Conservation (phyloP, 2,888 invertebrate genomes). For the Zhuqinia jingwanae region DNA sequence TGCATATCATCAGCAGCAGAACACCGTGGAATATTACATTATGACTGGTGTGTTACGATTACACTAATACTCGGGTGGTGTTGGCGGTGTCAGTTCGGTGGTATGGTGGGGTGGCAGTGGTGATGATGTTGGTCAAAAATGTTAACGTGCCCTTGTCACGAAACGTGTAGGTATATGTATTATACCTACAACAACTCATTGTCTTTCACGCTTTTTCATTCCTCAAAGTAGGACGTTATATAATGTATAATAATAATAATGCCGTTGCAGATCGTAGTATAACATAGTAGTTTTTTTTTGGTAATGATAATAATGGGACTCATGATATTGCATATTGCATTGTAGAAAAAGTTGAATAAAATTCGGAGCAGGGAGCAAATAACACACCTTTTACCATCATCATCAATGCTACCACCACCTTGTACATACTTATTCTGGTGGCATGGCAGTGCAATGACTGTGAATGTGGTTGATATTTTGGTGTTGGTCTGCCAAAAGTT, state of each 20-base stretch:
- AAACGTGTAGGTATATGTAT: no score
- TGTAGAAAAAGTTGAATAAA: not conserved
- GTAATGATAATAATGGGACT: not conserved
- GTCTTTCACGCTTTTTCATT: not conserved
- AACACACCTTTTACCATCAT: not conserved
- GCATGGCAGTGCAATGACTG: no score
- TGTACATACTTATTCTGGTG: not conserved
- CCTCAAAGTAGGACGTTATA: no score
- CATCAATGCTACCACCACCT: slow-evolving; percentile 2
- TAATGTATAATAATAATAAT: no score
- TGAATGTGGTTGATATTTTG: not conserved
- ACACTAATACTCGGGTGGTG: slow-evolving; percentile 12
- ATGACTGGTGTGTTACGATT: slow-evolving; percentile 39
- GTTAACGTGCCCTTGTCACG: slow-evolving; percentile 68
- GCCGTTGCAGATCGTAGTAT: no score
- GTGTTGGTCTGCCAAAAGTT: not conserved
- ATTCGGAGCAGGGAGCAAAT: not conserved
- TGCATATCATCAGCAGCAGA: slow-evolving; percentile 17
- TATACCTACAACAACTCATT: no score
- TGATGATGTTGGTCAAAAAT: slow-evolving; percentile 62
- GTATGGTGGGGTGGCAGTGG: slow-evolving; percentile 55
- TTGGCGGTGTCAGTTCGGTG: slow-evolving; percentile 48
- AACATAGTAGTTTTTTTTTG: no score
- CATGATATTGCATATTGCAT: not conserved
- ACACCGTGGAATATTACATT: slow-evolving; percentile 67